Evolutionary conservation across 2,113 vertebrate species (phyloP), one percentile per base, ranked within the genome.

Genomic region (Isurus oxyrinchus): DNA sequence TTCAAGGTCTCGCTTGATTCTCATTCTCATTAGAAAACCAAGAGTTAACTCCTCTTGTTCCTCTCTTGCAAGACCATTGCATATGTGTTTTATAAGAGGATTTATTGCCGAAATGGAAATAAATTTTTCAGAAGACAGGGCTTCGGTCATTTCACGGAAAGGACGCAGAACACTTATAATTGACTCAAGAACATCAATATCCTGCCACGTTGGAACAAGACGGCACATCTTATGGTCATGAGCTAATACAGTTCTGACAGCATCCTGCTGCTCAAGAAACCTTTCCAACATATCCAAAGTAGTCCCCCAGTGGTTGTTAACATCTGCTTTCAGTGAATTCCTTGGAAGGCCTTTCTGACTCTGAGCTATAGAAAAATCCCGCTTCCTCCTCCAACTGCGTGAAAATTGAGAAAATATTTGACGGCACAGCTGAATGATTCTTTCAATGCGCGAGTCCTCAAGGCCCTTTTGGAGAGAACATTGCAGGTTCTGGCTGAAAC

Each of bases 331-430:
- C 44, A 95, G 94, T 53, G 94, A 69, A 72, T 95, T 95, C 67
- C 94, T 95, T 49, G 94, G 94, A 69, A 95, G 66, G 10, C 94
- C 94, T 55, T 95, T 95, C 67, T 95, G 94, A 35, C 94, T 67
- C 27, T 95, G 94, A 72, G 94, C 94, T 53, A 95, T 95, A 55
- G 94, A 95, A 53, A 95, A 72, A 27, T 95, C 94, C 44, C 67
- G 44, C 44, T 95, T 72, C 67, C 67, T 95, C 53, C 67, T 95
- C 66, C 94, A 95, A 14, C 94, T 95, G 25, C 94, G 66, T 19
- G 94, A 95, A 72, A 95, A 76, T 31, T 95, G 94, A 55, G 94
- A 95, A 25, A 95, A 95, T 72, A 95, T 95, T 55, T 95, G 94
- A 95, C 94, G 94, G 44, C 66, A 95, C 67, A 95, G 67, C 23